Conservation (phyloP, 2,888 invertebrate genomes). For the Eulithis testata region DNA sequence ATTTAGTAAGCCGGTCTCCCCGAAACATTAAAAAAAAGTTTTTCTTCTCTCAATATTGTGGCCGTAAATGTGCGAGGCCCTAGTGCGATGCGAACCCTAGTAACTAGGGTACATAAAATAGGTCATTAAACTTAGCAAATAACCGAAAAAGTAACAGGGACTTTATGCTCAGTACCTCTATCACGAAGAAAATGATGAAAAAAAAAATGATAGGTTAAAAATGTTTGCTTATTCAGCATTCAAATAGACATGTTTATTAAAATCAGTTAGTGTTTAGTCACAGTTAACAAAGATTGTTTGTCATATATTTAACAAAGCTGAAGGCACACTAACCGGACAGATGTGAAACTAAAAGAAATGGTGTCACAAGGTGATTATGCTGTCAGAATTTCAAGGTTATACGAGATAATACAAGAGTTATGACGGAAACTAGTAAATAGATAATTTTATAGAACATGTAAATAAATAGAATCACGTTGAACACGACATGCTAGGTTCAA, state of each 20-base stretch:
- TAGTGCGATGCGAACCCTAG: too few relatives aligned
- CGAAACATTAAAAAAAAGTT: too few relatives aligned
- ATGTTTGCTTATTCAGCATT: not conserved
- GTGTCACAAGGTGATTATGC: constrained; percentile 1
- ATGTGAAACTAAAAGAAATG: not conserved
- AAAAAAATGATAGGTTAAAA: not conserved
- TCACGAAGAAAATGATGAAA: not conserved
- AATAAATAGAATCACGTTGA: too few relatives aligned
- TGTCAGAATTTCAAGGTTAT: constrained; percentile 9
- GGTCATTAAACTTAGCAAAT: too few relatives aligned
- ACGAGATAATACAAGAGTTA: not conserved
- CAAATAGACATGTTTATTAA: constrained; percentile 11
- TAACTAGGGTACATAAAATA: too few relatives aligned
- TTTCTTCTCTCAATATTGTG: too few relatives aligned
- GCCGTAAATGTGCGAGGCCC: too few relatives aligned
- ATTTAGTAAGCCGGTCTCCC: not conserved
- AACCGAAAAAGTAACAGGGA: too few relatives aligned
- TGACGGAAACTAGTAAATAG: not conserved
- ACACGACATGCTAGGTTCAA: too few relatives aligned
- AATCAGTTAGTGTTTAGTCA: constrained; percentile 9
- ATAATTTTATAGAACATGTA: not conserved
- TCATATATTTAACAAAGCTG: constrained; percentile 9
- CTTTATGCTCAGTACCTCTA: too few relatives aligned
- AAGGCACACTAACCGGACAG: constrained; percentile 16
- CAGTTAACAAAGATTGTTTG: constrained; percentile 10